A percentile compares a stretch with the other conserved stretches of the same genome.
Evolutionary conservation across 2,888 invertebrate genomes (phyloP).

Genomic region (Calliscelio sp.): DNA sequence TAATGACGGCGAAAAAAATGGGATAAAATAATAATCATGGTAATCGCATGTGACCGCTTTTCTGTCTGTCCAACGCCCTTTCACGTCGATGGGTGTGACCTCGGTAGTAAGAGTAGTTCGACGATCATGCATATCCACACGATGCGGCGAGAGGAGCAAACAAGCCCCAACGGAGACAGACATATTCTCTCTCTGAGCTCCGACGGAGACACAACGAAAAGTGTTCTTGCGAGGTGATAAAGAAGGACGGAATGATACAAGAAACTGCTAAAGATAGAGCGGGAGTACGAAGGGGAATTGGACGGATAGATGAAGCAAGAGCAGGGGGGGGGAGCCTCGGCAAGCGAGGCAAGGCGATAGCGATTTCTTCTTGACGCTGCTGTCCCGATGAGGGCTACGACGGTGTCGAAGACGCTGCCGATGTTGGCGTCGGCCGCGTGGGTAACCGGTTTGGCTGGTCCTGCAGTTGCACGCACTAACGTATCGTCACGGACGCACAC

Average conservation of each 20-base stretch:
- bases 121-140: conserved; percentile 80
- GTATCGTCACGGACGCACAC: conserved; percentile 76
- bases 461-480: conserved; percentile 81
- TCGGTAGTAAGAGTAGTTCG: conserved; percentile 79
- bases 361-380: conserved; percentile 78
- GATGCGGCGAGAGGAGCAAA: conserved; percentile 75
- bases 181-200: too few species aligned
- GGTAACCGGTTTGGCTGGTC: conserved; percentile 85
- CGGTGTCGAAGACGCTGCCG: conserved; percentile 78
- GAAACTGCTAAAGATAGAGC: conserved; percentile 21
- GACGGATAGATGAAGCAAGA: conserved; percentile 58
- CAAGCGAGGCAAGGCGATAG: conserved; percentile 74
- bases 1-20: conserved; percentile 41
- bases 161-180: conserved; percentile 56
- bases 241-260: conserved; percentile 26
- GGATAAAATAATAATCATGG: conserved; percentile 65
- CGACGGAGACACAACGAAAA: conserved; percentile 18
- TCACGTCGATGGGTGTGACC: conserved; percentile 81
- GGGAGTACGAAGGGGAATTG: conserved; percentile 48
- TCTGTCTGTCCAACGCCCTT: conserved; percentile 78
- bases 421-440: conserved; percentile 79
- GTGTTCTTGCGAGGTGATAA: conserved; percentile 21
- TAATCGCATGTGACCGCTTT: conserved; percentile 73
- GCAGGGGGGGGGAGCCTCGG: conserved; percentile 55
- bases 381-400: conserved; percentile 76